Conservation (phyloP, 1,140 invertebrate species). For the Linepithema humile region DNA sequence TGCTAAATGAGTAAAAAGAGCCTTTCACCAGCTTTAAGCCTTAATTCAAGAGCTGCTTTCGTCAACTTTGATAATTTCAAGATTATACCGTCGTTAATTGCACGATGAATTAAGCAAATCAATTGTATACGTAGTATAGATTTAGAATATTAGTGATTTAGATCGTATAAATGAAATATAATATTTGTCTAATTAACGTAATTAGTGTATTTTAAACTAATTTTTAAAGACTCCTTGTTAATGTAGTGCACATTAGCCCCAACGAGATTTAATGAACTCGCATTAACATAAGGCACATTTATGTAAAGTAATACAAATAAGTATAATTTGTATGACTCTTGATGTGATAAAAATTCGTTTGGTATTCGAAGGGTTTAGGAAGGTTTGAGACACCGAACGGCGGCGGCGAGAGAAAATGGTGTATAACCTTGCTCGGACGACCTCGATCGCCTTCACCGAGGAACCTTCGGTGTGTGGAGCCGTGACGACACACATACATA, state of each 20-base stretch:
- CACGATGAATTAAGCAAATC: not conserved
- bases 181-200: not conserved
- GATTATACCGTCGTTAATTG: too few relatives aligned
- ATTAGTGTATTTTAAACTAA: conserved; percentile 1
- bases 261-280: not conserved
- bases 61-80: not conserved
- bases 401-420: conserved; percentile 77
- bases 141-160: too few relatives aligned
- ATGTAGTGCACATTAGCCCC: not conserved
- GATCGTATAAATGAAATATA: not conserved
- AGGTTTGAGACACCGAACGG: conserved; percentile 67
- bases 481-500: conserved; percentile 1
- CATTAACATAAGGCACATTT: not conserved
- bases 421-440: conserved; percentile 80
- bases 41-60: not conserved
- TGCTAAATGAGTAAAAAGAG: not conserved
- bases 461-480: conserved; percentile 72
- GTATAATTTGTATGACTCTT: not conserved
- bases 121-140: too few relatives aligned
- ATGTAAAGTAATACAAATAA: not conserved
- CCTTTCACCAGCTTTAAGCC: not conserved
- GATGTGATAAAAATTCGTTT: not conserved
- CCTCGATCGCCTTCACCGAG: conserved; percentile 82
- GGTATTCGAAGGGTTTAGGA: conserved; percentile 10
- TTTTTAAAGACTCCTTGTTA: not conserved